Percentiles rank a stretch among this genome's conserved stretches.
Conservation (phyloP, 2,888 invertebrate genomes). For the Polylopha cassiicola region DNA sequence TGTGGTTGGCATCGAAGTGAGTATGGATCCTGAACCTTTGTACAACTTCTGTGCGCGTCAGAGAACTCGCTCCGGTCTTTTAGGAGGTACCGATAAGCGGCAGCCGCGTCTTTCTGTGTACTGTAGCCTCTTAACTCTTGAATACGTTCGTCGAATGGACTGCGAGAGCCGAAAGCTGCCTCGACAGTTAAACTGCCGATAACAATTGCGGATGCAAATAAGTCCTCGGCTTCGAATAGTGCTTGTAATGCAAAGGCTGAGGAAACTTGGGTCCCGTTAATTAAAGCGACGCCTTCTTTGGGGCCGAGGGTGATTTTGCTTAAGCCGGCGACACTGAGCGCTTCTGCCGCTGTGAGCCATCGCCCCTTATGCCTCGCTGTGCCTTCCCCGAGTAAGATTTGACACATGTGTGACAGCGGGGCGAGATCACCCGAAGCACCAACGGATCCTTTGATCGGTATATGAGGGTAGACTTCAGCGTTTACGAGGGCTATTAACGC, state of each 20-base stretch:
- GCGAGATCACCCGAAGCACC: constrained; percentile 15
- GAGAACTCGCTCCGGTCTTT: constrained; percentile 1
- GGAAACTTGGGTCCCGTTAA: constrained; percentile 5
- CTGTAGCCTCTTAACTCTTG: not conserved
- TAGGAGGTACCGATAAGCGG: not conserved
- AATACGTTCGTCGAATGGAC: constrained; percentile 2
- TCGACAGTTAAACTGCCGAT: constrained; percentile 3
- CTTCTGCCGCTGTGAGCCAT: not conserved
- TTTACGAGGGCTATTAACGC: constrained; percentile 6
- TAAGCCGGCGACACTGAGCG: not conserved
- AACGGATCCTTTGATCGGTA: constrained; percentile 13
- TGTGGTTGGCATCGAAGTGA: constrained; percentile 8
- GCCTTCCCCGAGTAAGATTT: constrained; percentile 7
- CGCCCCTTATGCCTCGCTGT: not conserved
- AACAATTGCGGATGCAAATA: constrained; percentile 3
- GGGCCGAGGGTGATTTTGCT: constrained; percentile 2
- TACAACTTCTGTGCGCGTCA: constrained; percentile 1
- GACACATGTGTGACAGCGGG: constrained; percentile 4
- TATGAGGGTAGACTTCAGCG: constrained; percentile 7
- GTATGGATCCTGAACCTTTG: constrained; percentile 4
- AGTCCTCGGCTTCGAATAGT: constrained; percentile 5
- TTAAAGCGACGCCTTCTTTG: constrained; percentile 5
- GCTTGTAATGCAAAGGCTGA: constrained; percentile 1
- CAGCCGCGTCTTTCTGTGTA: constrained; percentile 4
- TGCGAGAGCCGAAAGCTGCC: constrained; percentile 1